Conservation (phyloP, 2,113 vertebrate genomes). For the Nicator chloris region DNA sequence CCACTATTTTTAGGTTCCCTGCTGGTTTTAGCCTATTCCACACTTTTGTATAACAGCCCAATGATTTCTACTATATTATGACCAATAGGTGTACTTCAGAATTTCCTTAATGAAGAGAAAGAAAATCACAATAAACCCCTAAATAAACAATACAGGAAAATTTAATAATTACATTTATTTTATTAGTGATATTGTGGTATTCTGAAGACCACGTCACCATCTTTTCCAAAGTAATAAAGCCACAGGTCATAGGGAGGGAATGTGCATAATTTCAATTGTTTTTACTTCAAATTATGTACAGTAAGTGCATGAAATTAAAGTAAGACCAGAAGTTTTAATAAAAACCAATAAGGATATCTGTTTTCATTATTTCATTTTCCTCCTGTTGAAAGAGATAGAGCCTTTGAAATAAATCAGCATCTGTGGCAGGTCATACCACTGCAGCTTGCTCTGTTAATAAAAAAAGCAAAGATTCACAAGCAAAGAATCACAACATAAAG, state of each 20-base stretch:
- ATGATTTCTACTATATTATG: background rate
- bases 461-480: background rate
- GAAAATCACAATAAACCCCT: background rate
- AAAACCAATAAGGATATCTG: background rate
- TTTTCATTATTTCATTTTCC: background rate
- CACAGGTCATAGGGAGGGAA: background rate
- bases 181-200: background rate
- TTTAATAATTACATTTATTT: background rate
- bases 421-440: background rate
- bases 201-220: background rate
- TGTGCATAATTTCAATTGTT: background rate
- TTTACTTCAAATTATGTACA: background rate
- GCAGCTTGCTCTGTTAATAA: background rate
- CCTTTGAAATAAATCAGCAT: background rate
- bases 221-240: background rate
- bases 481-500: background rate
- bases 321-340: background rate
- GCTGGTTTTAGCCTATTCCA: background rate
- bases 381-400: background rate
- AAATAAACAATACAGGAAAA: background rate
- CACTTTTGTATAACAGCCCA: background rate
- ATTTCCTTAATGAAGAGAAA: background rate
- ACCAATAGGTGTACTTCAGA: background rate
- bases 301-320: background rate
- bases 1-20: background rate